A percentile compares a stretch with the other conserved stretches of the same genome.
These are phyloP conservation scores for Omphaloscelis lunosa DNA, from an alignment of 2,888 invertebrate species.

Conservation along the genomic window DNA sequence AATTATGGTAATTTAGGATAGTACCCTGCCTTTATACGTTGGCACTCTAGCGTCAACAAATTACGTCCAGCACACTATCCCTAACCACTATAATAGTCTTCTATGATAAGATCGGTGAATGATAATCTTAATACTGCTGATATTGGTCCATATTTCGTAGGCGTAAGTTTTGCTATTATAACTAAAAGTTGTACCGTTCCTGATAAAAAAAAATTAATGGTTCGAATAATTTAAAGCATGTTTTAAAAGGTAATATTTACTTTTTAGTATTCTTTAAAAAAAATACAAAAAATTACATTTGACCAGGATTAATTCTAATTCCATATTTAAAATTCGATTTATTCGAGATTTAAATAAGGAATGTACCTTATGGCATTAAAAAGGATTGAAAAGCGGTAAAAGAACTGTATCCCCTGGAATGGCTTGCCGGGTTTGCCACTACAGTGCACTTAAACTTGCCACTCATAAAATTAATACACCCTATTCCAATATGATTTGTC, in stretches of 20 bases:
- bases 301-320: neutral
- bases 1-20: conserved; percentile 56
- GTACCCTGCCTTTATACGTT: conserved; percentile 46
- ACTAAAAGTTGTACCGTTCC: conserved; percentile 10
- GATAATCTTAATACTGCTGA: conserved; percentile 3
- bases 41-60: conserved; percentile 40
- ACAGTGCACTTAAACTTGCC: neutral
- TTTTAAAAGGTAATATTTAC: neutral
- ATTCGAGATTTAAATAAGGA: no score
- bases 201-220: conserved; percentile 1
- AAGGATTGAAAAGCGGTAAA: neutral
- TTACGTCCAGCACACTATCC: conserved; percentile 31
- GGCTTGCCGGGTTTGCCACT: neutral
- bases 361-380: neutral
- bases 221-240: neutral
- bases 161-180: neutral
- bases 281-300: no score
- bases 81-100: conserved; percentile 32
- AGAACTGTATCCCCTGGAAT: neutral
- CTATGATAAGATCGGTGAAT: conserved; percentile 16
- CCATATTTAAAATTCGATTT: neutral
- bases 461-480: neutral
- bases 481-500: neutral
- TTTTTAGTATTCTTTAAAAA: no score
- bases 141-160: neutral